Conservation (phyloP, 64 coral and sea anemone species). For the Trachythela sp. region DNA sequence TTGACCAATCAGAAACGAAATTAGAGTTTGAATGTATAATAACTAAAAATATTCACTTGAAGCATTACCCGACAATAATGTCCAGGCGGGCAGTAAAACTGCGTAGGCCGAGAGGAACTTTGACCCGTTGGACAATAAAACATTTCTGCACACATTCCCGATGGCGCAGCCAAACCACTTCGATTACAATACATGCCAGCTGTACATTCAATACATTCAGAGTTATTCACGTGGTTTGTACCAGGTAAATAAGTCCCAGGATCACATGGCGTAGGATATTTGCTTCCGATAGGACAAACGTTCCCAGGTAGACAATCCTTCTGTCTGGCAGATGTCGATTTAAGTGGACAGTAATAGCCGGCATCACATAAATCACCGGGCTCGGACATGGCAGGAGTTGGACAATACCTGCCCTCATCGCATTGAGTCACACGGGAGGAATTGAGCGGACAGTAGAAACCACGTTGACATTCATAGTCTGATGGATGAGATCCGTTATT, state of each 20-base stretch:
- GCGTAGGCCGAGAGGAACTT: slow-evolving; percentile 47
- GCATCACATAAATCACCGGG: slow-evolving; percentile 61
- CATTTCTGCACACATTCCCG: slow-evolving; percentile 68
- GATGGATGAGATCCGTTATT: slow-evolving; percentile 29
- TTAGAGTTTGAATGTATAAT: too few species aligned
- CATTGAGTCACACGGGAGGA: slow-evolving; percentile 82
- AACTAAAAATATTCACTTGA: neutral
- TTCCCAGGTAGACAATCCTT: slow-evolving; percentile 64
- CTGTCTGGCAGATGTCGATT: slow-evolving; percentile 56
- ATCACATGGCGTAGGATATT: slow-evolving; percentile 45
- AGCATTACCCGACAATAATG: slow-evolving; percentile 60
- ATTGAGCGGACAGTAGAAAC: slow-evolving; percentile 61
- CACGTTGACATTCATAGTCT: slow-evolving; percentile 45
- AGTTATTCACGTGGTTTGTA: slow-evolving; percentile 49
- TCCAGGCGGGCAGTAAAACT: slow-evolving; percentile 59
- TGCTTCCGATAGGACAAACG: slow-evolving; percentile 66
- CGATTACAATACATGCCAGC: slow-evolving; percentile 79
- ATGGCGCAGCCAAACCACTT: slow-evolving; percentile 58
- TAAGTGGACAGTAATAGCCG: slow-evolving; percentile 82
- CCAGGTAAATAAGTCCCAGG: slow-evolving; percentile 81
- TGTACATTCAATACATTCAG: slow-evolving; percentile 63
- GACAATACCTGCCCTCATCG: slow-evolving; percentile 70
- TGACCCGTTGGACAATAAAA: slow-evolving; percentile 88
- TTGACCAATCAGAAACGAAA: too few species aligned
- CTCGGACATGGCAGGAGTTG: slow-evolving; percentile 31